A percentile compares a stretch with the other conserved stretches of the same genome.
These are phyloP conservation scores for Eristalinus sepulchralis DNA, from an alignment of 2,888 invertebrate species.

Conservation along the genomic window DNA sequence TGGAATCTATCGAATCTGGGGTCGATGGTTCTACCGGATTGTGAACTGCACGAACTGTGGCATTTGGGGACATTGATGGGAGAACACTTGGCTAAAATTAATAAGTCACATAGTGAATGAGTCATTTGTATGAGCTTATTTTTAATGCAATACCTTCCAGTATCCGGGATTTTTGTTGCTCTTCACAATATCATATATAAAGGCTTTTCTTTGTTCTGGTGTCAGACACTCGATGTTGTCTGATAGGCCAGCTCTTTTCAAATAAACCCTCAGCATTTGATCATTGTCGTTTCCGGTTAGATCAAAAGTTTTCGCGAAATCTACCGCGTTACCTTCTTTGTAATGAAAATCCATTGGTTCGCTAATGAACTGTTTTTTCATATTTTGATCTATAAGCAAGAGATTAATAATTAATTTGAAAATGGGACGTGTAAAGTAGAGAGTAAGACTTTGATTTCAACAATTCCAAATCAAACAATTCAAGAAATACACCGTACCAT, in stretches of 20 bases:
- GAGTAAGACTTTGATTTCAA: background rate
- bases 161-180: slow-evolving; percentile 78
- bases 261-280: slow-evolving; percentile 77
- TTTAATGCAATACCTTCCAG: slow-evolving; percentile 74
- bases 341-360: slow-evolving; percentile 76
- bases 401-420: background rate
- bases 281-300: slow-evolving; percentile 76
- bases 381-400: slow-evolving; percentile 42
- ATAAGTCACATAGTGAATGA: background rate
- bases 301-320: slow-evolving; percentile 77
- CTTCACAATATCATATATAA: slow-evolving; percentile 78
- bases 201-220: slow-evolving; percentile 75
- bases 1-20: slow-evolving; percentile 17
- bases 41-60: background rate
- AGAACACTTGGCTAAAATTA: slow-evolving; percentile 48
- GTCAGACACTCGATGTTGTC: slow-evolving; percentile 75
- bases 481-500: too few relatives aligned
- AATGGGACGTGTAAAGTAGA: background rate
- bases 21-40: background rate
- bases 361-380: slow-evolving; percentile 75
- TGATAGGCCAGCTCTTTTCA: slow-evolving; percentile 75
- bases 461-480: background rate
- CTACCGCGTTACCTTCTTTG: slow-evolving; percentile 75
- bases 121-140: background rate
- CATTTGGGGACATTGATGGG: slow-evolving; percentile 15